Percentiles rank a stretch among this genome's conserved stretches.
Conservation (phyloP, 2,113 vertebrate genomes). For the Nipponia nippon region DNA sequence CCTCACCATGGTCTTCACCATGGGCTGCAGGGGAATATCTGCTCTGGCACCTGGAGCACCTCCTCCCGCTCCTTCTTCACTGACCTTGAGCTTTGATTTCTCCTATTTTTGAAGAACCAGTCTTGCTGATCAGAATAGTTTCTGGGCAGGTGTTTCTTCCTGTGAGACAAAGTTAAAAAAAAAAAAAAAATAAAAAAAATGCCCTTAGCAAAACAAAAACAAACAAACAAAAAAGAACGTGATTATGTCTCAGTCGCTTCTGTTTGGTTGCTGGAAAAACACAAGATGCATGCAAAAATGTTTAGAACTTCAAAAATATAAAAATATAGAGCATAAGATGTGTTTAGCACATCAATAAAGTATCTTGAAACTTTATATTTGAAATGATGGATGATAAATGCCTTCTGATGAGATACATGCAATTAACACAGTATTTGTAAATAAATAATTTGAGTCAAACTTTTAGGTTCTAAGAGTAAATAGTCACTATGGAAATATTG, state of each 20-base stretch:
- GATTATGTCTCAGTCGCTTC: neutral
- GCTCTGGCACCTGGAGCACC: fast-evolving
- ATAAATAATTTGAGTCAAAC: neutral
- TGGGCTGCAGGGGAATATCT: neutral
- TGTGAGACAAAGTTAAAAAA: neutral
- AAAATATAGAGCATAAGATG: neutral
- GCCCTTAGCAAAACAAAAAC: neutral
- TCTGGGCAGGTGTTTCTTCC: neutral
- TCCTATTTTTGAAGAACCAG: neutral
- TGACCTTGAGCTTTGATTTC: neutral
- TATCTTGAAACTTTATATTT: neutral
- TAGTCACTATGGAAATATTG: neutral
- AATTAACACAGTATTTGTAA: neutral
- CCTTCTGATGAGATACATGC: neutral
- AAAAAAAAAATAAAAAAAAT: neutral
- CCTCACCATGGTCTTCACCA: neutral
- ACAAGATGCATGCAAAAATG: neutral
- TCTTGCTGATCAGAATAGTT: neutral
- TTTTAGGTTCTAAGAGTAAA: neutral
- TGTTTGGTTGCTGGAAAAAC: neutral
- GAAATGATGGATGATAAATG: neutral
- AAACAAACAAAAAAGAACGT: neutral
- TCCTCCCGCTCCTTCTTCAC: neutral
- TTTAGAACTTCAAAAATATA: neutral
- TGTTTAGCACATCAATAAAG: neutral